A percentile compares a stretch with the other conserved stretches of the same genome.
Evolutionary conservation across 2,113 vertebrate species (phyloP).

Genomic region (Neolamprologus devosi): DNA sequence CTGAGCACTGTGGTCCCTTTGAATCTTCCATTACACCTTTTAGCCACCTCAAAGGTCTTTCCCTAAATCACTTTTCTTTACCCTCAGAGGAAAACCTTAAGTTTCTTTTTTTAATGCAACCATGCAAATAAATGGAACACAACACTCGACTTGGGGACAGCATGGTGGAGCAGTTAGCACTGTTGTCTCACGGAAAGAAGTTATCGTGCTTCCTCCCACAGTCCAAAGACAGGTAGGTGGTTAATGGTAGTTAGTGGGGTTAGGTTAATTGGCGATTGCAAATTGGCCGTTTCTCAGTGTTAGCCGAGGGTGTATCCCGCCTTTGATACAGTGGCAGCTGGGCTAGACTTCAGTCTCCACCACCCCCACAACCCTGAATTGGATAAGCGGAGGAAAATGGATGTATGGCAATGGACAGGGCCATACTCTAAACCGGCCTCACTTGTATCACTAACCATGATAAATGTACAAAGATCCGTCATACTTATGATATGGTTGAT

Average conservation of each 20-base stretch:
- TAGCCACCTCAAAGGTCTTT: not conserved
- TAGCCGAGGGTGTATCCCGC: not conserved
- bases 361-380: not conserved
- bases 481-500: not conserved
- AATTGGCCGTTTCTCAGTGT: not conserved
- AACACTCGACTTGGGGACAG: fast-evolving
- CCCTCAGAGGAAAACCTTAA: not conserved
- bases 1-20: not conserved
- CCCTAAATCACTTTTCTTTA: not conserved
- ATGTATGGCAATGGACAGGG: not conserved
- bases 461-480: not conserved
- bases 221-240: not conserved
- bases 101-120: not conserved
- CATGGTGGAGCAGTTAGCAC: not conserved
- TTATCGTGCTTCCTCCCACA: not conserved
- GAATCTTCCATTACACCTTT: not conserved
- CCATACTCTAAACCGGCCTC: not conserved
- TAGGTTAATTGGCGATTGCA: not conserved
- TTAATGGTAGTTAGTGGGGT: not conserved
- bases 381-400: not conserved
- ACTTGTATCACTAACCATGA: not conserved
- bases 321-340: not conserved
- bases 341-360: not conserved
- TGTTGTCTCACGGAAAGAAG: not conserved
- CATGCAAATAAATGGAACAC: not conserved